Base-by-base conservation (phyloP, 1,140 invertebrate species). In the Copidosoma floridanum region DNA sequence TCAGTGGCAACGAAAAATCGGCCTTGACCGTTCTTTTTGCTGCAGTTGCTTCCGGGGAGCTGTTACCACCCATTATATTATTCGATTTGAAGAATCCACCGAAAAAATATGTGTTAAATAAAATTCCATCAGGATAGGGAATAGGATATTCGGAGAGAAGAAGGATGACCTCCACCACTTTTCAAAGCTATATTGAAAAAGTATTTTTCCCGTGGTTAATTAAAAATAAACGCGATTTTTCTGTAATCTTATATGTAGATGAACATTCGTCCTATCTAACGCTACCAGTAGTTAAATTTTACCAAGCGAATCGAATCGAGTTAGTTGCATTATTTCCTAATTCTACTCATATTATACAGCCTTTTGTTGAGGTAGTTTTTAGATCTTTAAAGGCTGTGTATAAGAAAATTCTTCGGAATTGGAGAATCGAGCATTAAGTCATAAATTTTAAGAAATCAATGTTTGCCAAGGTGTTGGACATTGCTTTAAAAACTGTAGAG, bases 181-280 rank as follows among this genome's bases (percentile, higher is more conserved):
- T 66, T 52, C 63, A 44, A 38, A 47, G 60, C 4, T 67, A 62
- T 23, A 50, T 67, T 6, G n/a, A 27, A 16, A 35, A 32, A 11
- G 24, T 26, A 3, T 54, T 54, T 47, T 48, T 52, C 23, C 41
- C 29, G 71, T 26, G 75, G 76, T 38, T 48, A 56, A 27, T 64
- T 66, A 29, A 68, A 74, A 43, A 58, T 41, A 21, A 41, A 6
- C 20, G 41, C n/a, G 21, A 58, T 27, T 69, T 60, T 50, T 71
- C 76, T 38, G 66, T 77, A 11, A 61, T 72, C 37, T 48, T 78
- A 7, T 78, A 72, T 69, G 35, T 74, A 10, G 77, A 78, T 68
- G 73, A 71, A 10, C 73, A 74, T 68, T 54, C 41, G 26, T 73
- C 71, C 23, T 72, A 80, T 54, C 48, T 78, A 21, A 67, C 68